A percentile compares a stretch with the other conserved stretches of the same genome.
Conservation (phyloP, 2,888 invertebrate genomes). For the Diaprepes abbreviatus region DNA sequence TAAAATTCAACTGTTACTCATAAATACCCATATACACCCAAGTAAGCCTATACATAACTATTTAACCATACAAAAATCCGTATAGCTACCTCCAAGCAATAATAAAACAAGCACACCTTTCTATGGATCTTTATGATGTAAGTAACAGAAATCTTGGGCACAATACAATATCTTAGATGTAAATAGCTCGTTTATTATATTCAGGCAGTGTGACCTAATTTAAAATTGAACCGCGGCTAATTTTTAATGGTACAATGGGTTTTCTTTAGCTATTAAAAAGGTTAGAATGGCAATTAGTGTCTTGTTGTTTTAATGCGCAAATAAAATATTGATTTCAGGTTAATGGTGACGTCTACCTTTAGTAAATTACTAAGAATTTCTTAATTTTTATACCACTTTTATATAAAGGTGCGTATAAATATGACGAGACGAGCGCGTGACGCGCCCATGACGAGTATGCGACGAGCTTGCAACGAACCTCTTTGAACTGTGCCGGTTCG, state of each 20-base stretch:
- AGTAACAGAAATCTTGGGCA: conserved; percentile 18
- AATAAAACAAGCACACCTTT: conserved; percentile 40
- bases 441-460: too few species aligned
- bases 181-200: conserved; percentile 31
- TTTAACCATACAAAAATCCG: conserved; percentile 5
- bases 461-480: too few species aligned
- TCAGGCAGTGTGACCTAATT: conserved; percentile 32
- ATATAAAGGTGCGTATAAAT: too few species aligned
- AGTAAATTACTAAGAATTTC: too few species aligned
- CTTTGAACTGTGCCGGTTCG: too few species aligned
- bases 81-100: conserved; percentile 26
- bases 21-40: conserved; percentile 12
- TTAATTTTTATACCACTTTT: too few species aligned
- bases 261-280: conserved; percentile 1
- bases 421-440: too few species aligned
- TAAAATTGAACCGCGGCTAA: conserved; percentile 17
- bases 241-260: conserved; percentile 18
- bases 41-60: conserved; percentile 1
- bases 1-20: conserved; percentile 6
- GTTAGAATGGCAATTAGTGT: not conserved
- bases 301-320: too few species aligned
- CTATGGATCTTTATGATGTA: conserved; percentile 25
- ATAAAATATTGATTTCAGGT: too few species aligned
- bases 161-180: conserved; percentile 26
- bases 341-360: too few species aligned